A percentile compares a stretch with the other conserved stretches of the same genome.
Evolutionary conservation across 1,140 invertebrate species (phyloP).

Genomic region (Battus philenor): DNA sequence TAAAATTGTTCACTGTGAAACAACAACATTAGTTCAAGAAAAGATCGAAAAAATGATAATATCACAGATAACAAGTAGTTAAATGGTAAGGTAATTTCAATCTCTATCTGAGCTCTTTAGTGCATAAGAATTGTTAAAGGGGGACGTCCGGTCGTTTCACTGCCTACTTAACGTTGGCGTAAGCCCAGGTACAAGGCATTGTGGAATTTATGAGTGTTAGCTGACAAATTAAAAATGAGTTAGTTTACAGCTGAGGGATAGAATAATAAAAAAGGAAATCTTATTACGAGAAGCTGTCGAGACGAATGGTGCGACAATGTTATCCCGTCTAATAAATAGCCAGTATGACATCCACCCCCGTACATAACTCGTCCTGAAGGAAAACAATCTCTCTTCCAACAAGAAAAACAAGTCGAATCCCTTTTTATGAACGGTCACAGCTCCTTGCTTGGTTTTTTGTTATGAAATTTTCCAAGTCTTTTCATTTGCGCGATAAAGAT

Average conservation of each 20-base stretch:
- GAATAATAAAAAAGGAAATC: conserved; percentile 59
- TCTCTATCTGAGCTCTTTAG: too few species aligned
- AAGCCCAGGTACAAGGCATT: conserved; percentile 32
- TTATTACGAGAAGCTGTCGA: conserved; percentile 48
- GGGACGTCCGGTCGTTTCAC: conserved; percentile 39
- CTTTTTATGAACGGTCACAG: conserved; percentile 59
- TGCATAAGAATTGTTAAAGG: too few species aligned
- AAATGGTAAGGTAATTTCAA: too few species aligned
- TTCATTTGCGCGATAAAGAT: conserved; percentile 36
- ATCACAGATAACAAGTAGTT: too few species aligned
- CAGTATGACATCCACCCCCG: conserved; percentile 54
- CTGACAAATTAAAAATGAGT: conserved; percentile 70
- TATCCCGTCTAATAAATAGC: conserved; percentile 70
- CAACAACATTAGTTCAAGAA: too few species aligned
- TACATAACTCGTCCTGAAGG: conserved; percentile 53
- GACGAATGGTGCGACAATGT: conserved; percentile 58
- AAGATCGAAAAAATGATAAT: too few species aligned
- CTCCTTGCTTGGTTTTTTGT: conserved; percentile 39
- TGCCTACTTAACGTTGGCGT: conserved; percentile 35
- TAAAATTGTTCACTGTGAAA: too few species aligned
- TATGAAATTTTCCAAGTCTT: conserved; percentile 50
- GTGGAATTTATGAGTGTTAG: conserved; percentile 51
- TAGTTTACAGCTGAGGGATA: conserved; percentile 56
- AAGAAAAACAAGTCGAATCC: conserved; percentile 60
- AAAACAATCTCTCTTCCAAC: conserved; percentile 62